Conservation (phyloP, 1,140 invertebrate genomes). For the Drosophila cardini region DNA sequence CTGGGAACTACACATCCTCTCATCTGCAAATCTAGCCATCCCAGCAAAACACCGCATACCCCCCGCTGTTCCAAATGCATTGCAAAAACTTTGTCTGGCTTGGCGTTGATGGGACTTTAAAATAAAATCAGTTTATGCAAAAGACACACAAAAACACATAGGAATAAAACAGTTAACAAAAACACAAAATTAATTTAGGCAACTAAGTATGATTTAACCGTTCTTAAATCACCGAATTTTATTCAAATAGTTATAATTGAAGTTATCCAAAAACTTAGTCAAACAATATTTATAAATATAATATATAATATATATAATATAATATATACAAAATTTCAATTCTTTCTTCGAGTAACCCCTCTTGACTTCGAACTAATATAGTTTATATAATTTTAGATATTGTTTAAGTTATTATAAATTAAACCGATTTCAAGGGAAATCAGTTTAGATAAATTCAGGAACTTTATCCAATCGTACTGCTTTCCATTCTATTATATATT, state of each 20-base stretch:
- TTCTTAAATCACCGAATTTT: neutral
- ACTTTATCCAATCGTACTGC: too few species aligned
- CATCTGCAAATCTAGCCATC: neutral
- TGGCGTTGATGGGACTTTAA: conserved; percentile 69
- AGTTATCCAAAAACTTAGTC: too few species aligned
- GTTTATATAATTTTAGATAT: neutral
- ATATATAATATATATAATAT: too few species aligned
- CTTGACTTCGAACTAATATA: neutral
- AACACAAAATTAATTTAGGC: conserved; percentile 26
- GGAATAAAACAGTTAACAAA: conserved; percentile 33
- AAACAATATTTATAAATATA: too few species aligned
- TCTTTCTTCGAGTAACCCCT: too few species aligned
- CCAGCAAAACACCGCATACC: neutral
- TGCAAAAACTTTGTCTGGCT: conserved; percentile 65
- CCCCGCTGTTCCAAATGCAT: conserved; percentile 7
- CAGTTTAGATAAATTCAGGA: too few species aligned
- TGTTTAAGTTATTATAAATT: too few species aligned
- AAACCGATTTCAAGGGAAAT: too few species aligned
- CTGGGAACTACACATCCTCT: neutral
- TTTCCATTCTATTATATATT: too few species aligned
- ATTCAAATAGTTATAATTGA: neutral
- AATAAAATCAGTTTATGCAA: conserved; percentile 73
- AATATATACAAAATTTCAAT: too few species aligned
- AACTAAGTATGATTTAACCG: conserved; percentile 2
- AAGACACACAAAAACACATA: conserved; percentile 37